phyloP scores from a whole-genome alignment of 2,113 vertebrate genomes.

The Corythaixoides concolor region DNA sequence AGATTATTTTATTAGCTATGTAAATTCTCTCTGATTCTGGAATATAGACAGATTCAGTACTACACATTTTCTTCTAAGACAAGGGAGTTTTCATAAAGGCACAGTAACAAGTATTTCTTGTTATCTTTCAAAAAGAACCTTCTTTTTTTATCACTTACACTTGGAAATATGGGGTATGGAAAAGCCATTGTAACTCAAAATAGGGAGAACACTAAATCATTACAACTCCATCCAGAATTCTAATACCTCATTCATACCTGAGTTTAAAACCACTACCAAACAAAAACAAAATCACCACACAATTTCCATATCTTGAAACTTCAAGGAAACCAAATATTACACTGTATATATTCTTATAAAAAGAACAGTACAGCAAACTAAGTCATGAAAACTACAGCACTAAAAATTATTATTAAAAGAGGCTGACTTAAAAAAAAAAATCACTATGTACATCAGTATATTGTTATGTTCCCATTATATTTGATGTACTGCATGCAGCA shows the following conservation, averaged over 20 bases:
- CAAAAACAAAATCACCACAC: not conserved
- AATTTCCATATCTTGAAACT: not conserved
- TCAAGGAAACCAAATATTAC: not conserved
- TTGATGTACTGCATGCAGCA: not conserved
- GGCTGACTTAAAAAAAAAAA: not conserved
- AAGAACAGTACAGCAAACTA: not conserved
- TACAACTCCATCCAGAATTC: not conserved
- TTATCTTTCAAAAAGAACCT: fast-evolving
- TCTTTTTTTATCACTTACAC: not conserved
- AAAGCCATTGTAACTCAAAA: not conserved
- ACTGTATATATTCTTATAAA: not conserved
- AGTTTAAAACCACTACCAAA: too few relatives aligned
- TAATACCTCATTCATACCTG: fast-evolving
- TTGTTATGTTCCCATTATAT: not conserved
- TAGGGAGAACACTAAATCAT: not conserved
- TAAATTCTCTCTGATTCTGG: not conserved
- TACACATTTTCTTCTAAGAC: not conserved
- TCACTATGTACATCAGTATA: not conserved
- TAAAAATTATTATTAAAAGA: not conserved
- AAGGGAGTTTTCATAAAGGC: not conserved
- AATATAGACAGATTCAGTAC: not conserved
- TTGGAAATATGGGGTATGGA: not conserved
- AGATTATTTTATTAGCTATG: not conserved
- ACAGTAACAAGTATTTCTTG: not conserved
- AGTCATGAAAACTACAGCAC: not conserved